Conservation (phyloP, 2,113 vertebrate genomes). For the Pelecanoides urinatrix region DNA sequence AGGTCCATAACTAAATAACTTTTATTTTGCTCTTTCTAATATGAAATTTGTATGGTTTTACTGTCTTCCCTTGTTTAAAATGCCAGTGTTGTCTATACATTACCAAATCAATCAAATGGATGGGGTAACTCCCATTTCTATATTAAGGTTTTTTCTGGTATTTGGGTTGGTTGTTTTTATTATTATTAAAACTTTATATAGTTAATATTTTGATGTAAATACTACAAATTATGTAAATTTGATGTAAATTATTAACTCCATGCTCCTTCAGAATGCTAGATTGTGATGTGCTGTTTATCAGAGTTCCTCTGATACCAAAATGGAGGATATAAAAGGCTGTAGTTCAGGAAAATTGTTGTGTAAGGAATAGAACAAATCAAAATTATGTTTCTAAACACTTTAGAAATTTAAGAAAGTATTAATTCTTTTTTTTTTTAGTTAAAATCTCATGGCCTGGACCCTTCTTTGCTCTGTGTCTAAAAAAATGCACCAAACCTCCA, state of each 20-base stretch:
- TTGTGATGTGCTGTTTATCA: not conserved
- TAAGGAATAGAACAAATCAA: not conserved
- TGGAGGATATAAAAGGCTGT: not conserved
- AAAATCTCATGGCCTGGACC: not conserved
- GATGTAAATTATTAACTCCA: not conserved
- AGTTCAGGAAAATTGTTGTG: not conserved
- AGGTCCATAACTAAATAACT: not conserved
- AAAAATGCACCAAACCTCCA: not conserved
- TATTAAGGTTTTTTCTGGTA: not conserved
- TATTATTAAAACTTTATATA: not conserved
- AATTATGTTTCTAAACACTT: not conserved
- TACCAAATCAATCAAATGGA: not conserved
- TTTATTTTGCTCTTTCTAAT: not conserved
- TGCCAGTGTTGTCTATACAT: not conserved
- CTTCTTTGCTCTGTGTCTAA: not conserved
- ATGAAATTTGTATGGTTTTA: not conserved
- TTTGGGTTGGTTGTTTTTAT: not conserved
- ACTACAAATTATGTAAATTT: not conserved
- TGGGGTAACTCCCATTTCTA: not conserved
- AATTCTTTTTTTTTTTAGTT: not conserved
- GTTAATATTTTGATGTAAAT: not conserved
- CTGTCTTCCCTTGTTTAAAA: not conserved
- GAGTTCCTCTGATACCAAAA: not conserved
- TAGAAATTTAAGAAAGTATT: not conserved
- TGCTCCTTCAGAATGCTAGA: not conserved